Evolutionary conservation across 1,140 invertebrate genomes (phyloP).

Genomic region (Sycobia sp.): DNA sequence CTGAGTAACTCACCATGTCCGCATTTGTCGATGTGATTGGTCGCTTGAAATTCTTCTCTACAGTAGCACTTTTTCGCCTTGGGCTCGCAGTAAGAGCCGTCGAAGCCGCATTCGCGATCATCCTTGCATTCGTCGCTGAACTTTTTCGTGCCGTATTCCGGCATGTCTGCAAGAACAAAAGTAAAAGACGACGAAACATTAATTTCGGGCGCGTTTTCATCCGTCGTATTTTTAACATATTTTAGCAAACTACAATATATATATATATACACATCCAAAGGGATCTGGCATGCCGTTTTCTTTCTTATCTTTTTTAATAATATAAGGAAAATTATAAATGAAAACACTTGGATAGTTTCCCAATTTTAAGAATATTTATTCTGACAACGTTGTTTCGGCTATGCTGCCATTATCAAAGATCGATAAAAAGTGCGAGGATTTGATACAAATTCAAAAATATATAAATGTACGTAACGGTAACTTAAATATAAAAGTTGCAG

Average conservation of each 20-base stretch:
- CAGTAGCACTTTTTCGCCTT: constrained; percentile 73
- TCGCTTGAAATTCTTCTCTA: constrained; percentile 70
- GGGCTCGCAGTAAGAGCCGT: constrained; percentile 73
- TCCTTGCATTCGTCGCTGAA: constrained; percentile 75
- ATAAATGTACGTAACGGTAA: no score
- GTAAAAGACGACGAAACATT: background rate
- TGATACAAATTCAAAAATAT: no score
- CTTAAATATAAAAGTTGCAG: no score
- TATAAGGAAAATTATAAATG: background rate
- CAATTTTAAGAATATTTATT: no score
- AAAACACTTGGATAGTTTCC: no score
- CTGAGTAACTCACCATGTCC: constrained; percentile 71
- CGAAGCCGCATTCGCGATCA: constrained; percentile 74
- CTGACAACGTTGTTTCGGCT: no score
- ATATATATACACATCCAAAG: no score
- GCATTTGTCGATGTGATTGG: constrained; percentile 84
- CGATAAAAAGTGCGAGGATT: no score
- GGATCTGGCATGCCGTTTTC: background rate
- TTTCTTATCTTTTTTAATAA: background rate
- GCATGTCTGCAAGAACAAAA: constrained; percentile 54
- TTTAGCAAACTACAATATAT: no score
- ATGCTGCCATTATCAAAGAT: no score
- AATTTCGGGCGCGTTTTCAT: no score
- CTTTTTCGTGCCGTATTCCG: constrained; percentile 64
- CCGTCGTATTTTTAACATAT: no score